These are phyloP conservation scores for Andrena chrysosceles DNA, from an alignment of 2,888 invertebrate genomes.

Conservation along the genomic window DNA sequence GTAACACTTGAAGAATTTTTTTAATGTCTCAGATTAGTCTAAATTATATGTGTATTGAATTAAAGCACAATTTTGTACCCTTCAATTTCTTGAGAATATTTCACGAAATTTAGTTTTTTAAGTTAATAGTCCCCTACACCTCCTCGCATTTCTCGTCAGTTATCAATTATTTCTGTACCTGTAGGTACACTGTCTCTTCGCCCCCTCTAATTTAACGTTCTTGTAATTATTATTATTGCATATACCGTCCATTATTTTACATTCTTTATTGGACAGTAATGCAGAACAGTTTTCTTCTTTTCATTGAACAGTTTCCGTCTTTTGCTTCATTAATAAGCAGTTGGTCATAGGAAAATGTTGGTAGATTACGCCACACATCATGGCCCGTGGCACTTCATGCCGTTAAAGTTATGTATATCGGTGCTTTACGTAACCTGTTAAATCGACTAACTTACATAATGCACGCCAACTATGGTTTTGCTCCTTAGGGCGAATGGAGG, in stretches of 20 bases:
- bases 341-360: conserved; percentile 11
- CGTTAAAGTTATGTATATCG: conserved; percentile 27
- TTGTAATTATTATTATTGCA: background rate
- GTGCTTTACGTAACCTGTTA: conserved; percentile 57
- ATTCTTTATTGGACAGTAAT: background rate
- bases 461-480: conserved; percentile 19
- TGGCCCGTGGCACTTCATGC: conserved; percentile 8
- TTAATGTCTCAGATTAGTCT: no score
- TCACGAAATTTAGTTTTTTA: no score
- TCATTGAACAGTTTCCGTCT: background rate
- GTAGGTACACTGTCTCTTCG: background rate
- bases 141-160: background rate
- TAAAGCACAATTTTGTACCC: no score
- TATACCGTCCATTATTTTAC: background rate
- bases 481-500: background rate
- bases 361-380: conserved; percentile 20
- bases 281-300: background rate
- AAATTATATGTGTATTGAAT: no score
- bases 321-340: background rate
- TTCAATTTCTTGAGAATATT: no score
- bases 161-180: background rate
- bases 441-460: conserved; percentile 54
- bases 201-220: background rate
- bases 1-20: no score
- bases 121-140: no score